Conservation (phyloP, 2,113 vertebrate genomes). For the Anthoscopus minutus region DNA sequence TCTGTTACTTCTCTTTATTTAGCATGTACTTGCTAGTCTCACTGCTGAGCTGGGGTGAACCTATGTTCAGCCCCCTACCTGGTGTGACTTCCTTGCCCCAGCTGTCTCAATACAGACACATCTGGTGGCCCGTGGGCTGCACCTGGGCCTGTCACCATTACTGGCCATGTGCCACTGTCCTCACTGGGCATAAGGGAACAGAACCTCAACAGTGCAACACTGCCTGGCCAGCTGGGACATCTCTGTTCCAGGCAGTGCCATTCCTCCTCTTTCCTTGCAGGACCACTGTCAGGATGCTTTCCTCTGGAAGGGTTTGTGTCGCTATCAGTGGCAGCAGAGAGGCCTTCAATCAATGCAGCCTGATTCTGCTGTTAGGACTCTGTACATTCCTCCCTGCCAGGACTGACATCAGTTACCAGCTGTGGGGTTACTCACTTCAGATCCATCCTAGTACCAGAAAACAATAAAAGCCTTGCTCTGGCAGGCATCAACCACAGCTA, state of each 20-base stretch:
- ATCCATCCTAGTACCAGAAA: neutral
- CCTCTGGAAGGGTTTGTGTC: fast-evolving
- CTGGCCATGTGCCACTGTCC: neutral
- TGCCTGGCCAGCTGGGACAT: neutral
- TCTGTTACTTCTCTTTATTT: neutral
- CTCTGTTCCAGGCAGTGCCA: neutral
- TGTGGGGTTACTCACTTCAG: constrained; percentile 19
- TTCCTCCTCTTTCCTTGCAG: neutral
- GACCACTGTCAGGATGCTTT: neutral
- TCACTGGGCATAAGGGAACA: fast-evolving
- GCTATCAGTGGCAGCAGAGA: neutral
- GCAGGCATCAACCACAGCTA: neutral
- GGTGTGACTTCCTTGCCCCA: neutral
- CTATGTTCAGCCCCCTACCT: neutral
- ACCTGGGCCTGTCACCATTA: neutral
- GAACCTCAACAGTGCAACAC: neutral
- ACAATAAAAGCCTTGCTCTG: neutral
- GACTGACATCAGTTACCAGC: neutral
- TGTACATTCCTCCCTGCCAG: neutral
- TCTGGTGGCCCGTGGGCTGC: neutral
- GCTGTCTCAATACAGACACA: neutral
- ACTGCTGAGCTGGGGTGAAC: neutral
- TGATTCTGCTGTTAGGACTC: neutral
- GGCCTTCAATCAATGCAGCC: neutral
- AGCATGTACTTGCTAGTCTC: neutral